phyloP scores from a whole-genome alignment of 2,113 vertebrate species.

The Myrmecobius fasciatus region DNA sequence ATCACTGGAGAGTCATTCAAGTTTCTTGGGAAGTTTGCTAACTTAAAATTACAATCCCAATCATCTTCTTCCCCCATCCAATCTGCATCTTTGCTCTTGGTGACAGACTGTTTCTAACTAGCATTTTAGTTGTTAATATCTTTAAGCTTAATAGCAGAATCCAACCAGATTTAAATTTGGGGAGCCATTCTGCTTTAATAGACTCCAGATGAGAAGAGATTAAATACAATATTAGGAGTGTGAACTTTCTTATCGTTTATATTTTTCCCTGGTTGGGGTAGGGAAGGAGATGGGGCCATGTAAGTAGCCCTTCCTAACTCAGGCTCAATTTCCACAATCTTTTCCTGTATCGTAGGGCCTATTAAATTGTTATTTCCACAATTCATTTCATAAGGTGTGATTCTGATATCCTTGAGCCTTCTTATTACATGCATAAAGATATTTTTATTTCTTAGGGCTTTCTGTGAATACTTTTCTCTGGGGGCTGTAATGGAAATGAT shows the following conservation, averaged over 20 bases:
- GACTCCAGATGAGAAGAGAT: slow-evolving; percentile 14
- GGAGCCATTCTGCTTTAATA: not conserved
- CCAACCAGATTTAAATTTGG: slow-evolving; percentile 15
- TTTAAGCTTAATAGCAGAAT: not conserved
- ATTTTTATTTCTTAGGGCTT: not conserved
- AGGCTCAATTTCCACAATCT: not conserved
- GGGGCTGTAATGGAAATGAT: not conserved
- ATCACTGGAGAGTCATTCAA: slow-evolving; percentile 9
- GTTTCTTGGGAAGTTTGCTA: slow-evolving; percentile 11
- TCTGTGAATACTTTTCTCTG: not conserved
- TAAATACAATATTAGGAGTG: not conserved
- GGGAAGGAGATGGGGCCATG: not conserved
- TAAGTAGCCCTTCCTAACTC: slow-evolving; percentile 21
- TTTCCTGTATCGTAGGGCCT: not conserved
- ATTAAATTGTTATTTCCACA: not conserved
- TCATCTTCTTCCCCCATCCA: not conserved
- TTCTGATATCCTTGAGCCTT: not conserved
- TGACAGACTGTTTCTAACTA: not conserved
- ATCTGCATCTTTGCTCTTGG: not conserved
- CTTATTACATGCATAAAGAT: not conserved
- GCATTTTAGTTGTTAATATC: slow-evolving; percentile 1
- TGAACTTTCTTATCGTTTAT: not conserved
- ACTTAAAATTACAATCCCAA: slow-evolving; percentile 1
- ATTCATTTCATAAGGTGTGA: not conserved
- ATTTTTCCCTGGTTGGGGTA: not conserved